These are phyloP conservation scores for Hololepta plana DNA, from an alignment of 2,888 invertebrate species.

Conservation along the genomic window DNA sequence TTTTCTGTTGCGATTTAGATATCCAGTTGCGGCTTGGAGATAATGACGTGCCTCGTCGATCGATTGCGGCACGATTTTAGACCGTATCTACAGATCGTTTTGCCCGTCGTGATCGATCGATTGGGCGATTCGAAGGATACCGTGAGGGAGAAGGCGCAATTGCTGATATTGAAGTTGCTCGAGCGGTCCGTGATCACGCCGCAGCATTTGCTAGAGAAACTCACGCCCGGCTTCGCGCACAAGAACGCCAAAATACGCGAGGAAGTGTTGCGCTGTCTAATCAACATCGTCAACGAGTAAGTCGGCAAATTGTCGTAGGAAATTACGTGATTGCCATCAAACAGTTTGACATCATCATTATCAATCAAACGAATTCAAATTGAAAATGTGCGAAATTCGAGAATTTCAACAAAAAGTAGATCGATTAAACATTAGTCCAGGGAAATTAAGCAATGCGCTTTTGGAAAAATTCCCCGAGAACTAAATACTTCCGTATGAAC, in stretches of 20 bases:
- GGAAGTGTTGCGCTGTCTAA: constrained; percentile 68
- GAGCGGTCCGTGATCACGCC: constrained; percentile 49
- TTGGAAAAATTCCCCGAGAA: no score
- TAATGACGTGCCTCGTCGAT: constrained; percentile 69
- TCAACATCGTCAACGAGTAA: constrained; percentile 68
- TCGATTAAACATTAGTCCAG: no score
- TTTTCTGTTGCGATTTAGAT: constrained; percentile 39
- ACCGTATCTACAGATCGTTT: constrained; percentile 64
- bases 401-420: no score
- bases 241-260: constrained; percentile 88
- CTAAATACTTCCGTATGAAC: no score
- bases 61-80: constrained; percentile 76
- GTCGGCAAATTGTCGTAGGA: no score
- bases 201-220: constrained; percentile 53
- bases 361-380: no score
- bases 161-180: constrained; percentile 52
- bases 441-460: no score
- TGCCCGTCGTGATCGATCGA: constrained; percentile 71
- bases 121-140: constrained; percentile 32
- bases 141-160: constrained; percentile 51
- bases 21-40: constrained; percentile 80
- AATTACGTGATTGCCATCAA: no score
- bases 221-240: constrained; percentile 53
- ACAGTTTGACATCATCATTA: no score
- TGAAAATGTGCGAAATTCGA: no score